Base-by-base conservation (phyloP, 2,888 invertebrate genomes). In the Syrista parreyssii region DNA sequence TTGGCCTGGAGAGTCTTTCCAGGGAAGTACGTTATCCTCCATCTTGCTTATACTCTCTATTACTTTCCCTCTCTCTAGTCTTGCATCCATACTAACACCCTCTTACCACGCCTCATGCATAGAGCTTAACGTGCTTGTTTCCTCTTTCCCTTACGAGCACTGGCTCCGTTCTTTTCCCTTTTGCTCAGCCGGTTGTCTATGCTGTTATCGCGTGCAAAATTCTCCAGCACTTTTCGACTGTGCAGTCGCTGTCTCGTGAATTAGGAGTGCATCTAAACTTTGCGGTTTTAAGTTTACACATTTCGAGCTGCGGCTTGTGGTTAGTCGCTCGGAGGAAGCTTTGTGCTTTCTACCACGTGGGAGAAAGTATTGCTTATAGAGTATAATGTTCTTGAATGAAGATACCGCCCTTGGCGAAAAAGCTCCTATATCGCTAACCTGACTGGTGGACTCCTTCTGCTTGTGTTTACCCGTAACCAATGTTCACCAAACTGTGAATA, bases 181-280 rank as follows among this genome's bases (percentile, higher is more conserved):
- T 9, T 23, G 9, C 55, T 55, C 23, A 55, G 55, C 23, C 23
- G 9, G 23, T 55, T 55, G 23, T 55, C 55, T 55, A 55, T 55
- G 23, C 23, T 55, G 23, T 55, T 55, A 55, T 55, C 55, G 55
- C 15, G 55, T 55, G 55, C 23, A 55, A 55, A 23, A 55, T 23
- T 55, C 23, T 71, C 71, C 71, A 71, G 12, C 71, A 71, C 71
- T 55, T 55, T 55, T 15, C 23, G 9, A 71, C 71, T 15, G 71
- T 33, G 33, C 12, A 71, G 81, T 83, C 81, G 77, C 78, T 80
- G 78, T 72, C 78, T 81, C 81, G 79, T 82, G 79, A 85, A 86
- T 87, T 85, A 85, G 82, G 82, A 82, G 80, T 82, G 80, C 85
- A 82, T 85, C 86, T 86, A 85, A 55, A 83, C 83, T 85, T 80